Evolutionary conservation across 2,797 vertebrate genomes (phyloP).

Genomic region (Gymnoscopelus microlampas): DNA sequence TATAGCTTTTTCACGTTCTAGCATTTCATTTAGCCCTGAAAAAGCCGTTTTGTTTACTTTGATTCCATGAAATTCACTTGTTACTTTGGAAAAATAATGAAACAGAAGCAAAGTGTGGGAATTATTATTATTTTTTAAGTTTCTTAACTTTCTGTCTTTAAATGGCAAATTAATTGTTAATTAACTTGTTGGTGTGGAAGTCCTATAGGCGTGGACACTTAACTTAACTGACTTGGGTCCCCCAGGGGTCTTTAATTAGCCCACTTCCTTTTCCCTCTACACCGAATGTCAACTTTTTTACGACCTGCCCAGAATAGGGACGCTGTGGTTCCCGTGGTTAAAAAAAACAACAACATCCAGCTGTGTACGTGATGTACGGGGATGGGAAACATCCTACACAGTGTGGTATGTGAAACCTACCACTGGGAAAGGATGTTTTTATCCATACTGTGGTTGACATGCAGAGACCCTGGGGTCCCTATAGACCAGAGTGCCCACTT

Average conservation of each 20-base stretch:
- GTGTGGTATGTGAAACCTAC: background rate
- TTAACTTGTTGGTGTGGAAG: conserved; percentile 50
- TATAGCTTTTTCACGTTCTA: too few relatives aligned
- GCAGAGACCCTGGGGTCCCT: background rate
- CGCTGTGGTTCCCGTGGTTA: background rate
- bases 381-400: conserved; percentile 10
- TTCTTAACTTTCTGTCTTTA: background rate
- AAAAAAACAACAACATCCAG: background rate
- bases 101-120: background rate
- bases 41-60: too few relatives aligned
- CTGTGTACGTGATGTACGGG: background rate
- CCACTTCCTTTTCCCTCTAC: too few relatives aligned
- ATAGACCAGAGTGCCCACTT: conserved; percentile 33
- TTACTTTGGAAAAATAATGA: background rate
- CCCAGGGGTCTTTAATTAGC: too few relatives aligned
- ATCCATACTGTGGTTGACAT: conserved; percentile 14
- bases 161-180: conserved; percentile 31
- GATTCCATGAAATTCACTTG: background rate
- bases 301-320: too few relatives aligned
- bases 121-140: background rate
- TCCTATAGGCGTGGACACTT: conserved; percentile 22
- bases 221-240: too few relatives aligned
- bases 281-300: too few relatives aligned
- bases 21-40: too few relatives aligned
- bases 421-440: background rate